Evolutionary conservation across 2,113 vertebrate species (phyloP), one percentile per base, ranked within the genome.

Genomic region (Salminus brasiliensis): DNA sequence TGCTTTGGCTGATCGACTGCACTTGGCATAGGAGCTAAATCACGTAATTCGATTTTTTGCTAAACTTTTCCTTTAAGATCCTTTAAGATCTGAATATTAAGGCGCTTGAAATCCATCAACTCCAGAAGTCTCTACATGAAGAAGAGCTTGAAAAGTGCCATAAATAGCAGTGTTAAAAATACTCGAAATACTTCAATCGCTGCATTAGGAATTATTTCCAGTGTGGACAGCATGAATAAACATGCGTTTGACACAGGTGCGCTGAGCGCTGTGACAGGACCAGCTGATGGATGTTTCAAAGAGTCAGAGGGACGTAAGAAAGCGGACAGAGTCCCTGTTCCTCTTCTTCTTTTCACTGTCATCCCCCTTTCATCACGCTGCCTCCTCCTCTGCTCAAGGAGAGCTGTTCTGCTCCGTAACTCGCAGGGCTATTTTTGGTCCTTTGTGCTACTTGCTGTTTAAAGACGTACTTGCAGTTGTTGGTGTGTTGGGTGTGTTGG

Each of bases 361-460:
- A 70, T 72, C 70, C 12, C 78, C 62, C 25, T 69, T 32, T 43
- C 15, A n/a, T 78, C 55, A 45, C 18, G 11, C 59, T n/a, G 15
- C 59, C 84, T 77, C 80, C 52, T 91, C 82, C 76, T 89, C 81
- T 63, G 27, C 74, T 77, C 39, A 87, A 92, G 90, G 83, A 89
- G 85, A 87, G 86, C 88, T 88, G 77, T 84, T 90, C 88, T 91
- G 88, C 88, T 92, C 91, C 89, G 91, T 88, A 92, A 88, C 90
- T 89, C 81, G 32, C 84, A 80, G 88, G 63, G 89, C 90, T 94
- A 93, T 94, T 93, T 94, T 91, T 91, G 91, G 91, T 91, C 85
- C 86, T 92, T 93, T 93, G 92, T 93, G 91, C 92, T 91, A 92
- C 91, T 92, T 93, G 88, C 90, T 86, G 88, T 90, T 92, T 91